phyloP scores from a whole-genome alignment of 2,113 vertebrate genomes.

The Paralichthys olivaceus region DNA sequence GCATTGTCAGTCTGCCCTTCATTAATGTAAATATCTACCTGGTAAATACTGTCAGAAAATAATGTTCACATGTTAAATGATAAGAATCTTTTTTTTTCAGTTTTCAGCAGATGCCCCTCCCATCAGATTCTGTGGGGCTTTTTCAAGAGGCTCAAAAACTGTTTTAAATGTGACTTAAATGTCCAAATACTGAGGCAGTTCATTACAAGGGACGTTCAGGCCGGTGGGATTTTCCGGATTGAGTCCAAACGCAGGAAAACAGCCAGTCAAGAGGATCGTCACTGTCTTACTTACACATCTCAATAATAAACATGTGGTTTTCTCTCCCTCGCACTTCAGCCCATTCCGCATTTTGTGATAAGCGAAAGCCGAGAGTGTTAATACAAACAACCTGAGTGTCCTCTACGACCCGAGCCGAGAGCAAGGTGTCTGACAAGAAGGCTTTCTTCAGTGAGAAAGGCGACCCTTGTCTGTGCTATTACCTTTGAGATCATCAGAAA shows the following conservation, averaged over 20 bases:
- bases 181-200: conserved; percentile 41
- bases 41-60: conserved; percentile 12
- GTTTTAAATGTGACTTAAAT: conserved; percentile 9
- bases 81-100: background rate
- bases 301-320: conserved; percentile 7
- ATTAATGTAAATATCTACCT: conserved; percentile 51
- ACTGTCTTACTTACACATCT: conserved; percentile 1
- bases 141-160: background rate
- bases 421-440: conserved; percentile 42
- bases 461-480: conserved; percentile 49
- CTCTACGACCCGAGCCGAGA: conserved; percentile 32
- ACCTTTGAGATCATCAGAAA: conserved; percentile 52
- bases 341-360: conserved; percentile 8
- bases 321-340: background rate
- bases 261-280: background rate
- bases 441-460: conserved; percentile 53
- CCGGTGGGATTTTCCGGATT: background rate
- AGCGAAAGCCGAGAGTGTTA: conserved; percentile 19
- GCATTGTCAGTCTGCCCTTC: conserved; percentile 48
- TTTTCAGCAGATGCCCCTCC: background rate
- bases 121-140: background rate
- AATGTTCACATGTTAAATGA: background rate
- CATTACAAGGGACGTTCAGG: conserved; percentile 12
- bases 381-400: conserved; percentile 64
- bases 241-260: conserved; percentile 21